A percentile compares a stretch with the other conserved stretches of the same genome.
Evolutionary conservation across 1,140 invertebrate species (phyloP).

Genomic region (Theocolax elegans): DNA sequence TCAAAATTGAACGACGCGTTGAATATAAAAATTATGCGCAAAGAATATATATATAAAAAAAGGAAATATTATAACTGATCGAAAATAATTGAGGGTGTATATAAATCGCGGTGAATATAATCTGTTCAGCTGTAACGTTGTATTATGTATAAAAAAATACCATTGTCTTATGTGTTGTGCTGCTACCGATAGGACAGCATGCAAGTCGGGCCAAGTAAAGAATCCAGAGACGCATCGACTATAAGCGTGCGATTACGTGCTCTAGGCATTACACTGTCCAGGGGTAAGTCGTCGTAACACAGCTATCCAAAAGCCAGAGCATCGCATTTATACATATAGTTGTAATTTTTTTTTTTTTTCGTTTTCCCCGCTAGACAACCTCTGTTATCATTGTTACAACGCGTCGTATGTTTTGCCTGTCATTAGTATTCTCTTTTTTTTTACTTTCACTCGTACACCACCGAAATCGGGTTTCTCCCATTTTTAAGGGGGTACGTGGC

Average conservation of each 20-base stretch:
- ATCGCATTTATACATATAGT: slow-evolving; percentile 12
- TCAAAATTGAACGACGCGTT: too few species aligned
- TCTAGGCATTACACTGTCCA: slow-evolving; percentile 67
- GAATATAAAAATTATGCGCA: too few species aligned
- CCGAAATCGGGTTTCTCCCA: too few species aligned
- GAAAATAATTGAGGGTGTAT: too few species aligned
- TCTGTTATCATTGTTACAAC: slow-evolving; percentile 4
- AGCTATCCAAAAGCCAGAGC: slow-evolving; percentile 14
- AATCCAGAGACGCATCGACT: slow-evolving; percentile 64
- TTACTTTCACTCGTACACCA: not conserved
- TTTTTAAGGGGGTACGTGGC: too few species aligned
- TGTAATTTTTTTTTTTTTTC: slow-evolving; percentile 14
- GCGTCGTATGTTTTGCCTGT: not conserved
- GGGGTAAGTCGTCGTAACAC: slow-evolving; percentile 62
- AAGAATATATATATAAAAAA: too few species aligned
- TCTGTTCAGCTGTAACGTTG: not conserved
- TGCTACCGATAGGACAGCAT: slow-evolving; percentile 68
- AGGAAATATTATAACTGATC: too few species aligned
- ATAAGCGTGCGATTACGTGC: slow-evolving; percentile 66
- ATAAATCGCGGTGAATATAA: too few species aligned
- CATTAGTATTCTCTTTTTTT: not conserved
- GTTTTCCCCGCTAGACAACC: not conserved
- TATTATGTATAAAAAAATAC: slow-evolving; percentile 14
- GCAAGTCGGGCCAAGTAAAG: slow-evolving; percentile 69
- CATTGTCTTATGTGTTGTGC: slow-evolving; percentile 66